These are phyloP conservation scores for Emmelina monodactyla DNA, from an alignment of 2,888 invertebrate genomes.

Conservation along the genomic window DNA sequence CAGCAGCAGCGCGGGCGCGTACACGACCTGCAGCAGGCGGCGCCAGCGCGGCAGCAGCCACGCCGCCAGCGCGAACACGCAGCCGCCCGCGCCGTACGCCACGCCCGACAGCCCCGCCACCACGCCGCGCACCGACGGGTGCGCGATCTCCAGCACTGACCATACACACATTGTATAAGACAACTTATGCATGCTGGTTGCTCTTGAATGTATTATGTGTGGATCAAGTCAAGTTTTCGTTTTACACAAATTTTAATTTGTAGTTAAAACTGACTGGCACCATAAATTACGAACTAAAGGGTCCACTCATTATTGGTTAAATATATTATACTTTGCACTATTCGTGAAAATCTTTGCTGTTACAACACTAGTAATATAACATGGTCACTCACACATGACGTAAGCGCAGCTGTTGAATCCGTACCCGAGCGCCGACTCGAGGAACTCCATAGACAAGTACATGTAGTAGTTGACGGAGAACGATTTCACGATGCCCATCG, in stretches of 20 bases:
- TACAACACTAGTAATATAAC: too few species aligned
- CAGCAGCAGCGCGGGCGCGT: constrained; percentile 72
- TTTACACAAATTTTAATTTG: too few species aligned
- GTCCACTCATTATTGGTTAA: too few species aligned
- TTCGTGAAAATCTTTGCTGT: too few species aligned
- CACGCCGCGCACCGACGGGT: constrained; percentile 39
- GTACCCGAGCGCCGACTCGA: constrained; percentile 63
- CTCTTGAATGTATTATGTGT: too few species aligned
- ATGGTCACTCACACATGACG: constrained; percentile 43
- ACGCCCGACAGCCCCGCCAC: constrained; percentile 50
- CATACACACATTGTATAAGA: too few species aligned
- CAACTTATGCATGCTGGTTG: too few species aligned
- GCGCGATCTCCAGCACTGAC: constrained; percentile 47
- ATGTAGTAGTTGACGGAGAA: constrained; percentile 61
- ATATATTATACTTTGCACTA: too few species aligned
- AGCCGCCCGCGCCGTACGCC: constrained; percentile 60
- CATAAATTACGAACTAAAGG: too few species aligned
- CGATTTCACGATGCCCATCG: constrained; percentile 59
- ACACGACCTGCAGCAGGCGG: constrained; percentile 67
- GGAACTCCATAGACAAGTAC: constrained; percentile 64
- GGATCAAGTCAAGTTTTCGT: too few species aligned
- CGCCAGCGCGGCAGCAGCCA: constrained; percentile 72
- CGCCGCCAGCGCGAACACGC: constrained; percentile 49
- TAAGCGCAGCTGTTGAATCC: constrained; percentile 65
- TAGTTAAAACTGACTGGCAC: too few species aligned